Evolutionary conservation across 2,888 invertebrate genomes (phyloP).

Genomic region (Zeuzera pyrina): DNA sequence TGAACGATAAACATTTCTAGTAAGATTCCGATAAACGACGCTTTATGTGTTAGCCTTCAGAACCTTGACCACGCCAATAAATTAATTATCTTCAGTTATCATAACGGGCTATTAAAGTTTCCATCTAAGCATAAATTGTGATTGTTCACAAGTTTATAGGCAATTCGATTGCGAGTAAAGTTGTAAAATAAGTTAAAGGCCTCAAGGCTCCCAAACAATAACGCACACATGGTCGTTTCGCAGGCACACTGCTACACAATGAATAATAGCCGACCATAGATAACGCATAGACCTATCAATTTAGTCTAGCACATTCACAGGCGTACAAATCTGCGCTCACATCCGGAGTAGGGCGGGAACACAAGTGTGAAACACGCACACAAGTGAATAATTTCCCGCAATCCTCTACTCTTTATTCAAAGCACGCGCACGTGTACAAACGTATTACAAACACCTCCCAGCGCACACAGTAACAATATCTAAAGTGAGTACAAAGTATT

Average conservation of each 20-base stretch:
- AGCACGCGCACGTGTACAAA: conserved; percentile 23
- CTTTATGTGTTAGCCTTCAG: background rate
- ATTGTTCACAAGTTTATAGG: conserved; percentile 59
- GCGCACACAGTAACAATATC: conserved; percentile 21
- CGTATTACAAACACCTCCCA: too few species aligned
- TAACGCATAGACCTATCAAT: conserved; percentile 56
- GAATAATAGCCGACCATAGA: conserved; percentile 30
- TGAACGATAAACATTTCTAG: too few species aligned
- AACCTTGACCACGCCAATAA: conserved; percentile 47
- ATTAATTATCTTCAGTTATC: conserved; percentile 46
- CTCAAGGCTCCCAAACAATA: conserved; percentile 40
- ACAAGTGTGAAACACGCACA: conserved; percentile 39
- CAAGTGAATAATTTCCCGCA: conserved; percentile 36
- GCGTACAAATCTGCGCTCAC: conserved; percentile 59
- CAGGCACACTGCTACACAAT: conserved; percentile 33
- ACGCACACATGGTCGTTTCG: conserved; percentile 26
- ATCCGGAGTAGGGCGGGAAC: conserved; percentile 62
- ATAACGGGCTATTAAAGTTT: conserved; percentile 36
- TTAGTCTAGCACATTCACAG: conserved; percentile 61
- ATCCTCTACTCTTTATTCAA: conserved; percentile 28
- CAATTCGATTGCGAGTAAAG: conserved; percentile 45
- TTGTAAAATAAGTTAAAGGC: conserved; percentile 58
- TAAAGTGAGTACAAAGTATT: conserved; percentile 36
- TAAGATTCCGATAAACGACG: background rate
- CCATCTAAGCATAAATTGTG: conserved; percentile 46